A percentile compares a stretch with the other conserved stretches of the same genome.
These are phyloP conservation scores for Papilio machaon DNA, from an alignment of 1,140 invertebrate species.

Conservation along the genomic window DNA sequence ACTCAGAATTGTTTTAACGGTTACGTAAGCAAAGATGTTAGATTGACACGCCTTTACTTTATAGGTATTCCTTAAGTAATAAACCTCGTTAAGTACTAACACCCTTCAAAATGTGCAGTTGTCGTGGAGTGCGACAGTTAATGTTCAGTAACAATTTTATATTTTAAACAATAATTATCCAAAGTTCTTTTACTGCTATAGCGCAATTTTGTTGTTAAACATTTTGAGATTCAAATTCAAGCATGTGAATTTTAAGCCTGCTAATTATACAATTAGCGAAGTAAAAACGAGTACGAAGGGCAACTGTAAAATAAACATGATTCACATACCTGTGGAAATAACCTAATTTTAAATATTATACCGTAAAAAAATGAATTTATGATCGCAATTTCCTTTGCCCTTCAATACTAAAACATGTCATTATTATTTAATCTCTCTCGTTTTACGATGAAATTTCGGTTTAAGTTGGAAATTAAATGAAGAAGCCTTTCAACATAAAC, in stretches of 20 bases:
- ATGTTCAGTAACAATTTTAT: no score
- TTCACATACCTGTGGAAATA: background rate
- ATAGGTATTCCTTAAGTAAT: no score
- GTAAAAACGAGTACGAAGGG: slow-evolving; percentile 8
- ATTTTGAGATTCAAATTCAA: background rate
- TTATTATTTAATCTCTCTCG: slow-evolving; percentile 5
- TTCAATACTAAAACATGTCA: slow-evolving; percentile 12
- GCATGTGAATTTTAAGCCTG: background rate
- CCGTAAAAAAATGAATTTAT: slow-evolving; percentile 21
- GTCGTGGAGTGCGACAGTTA: no score
- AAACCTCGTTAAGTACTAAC: no score
- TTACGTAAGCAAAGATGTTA: no score
- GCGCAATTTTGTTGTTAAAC: background rate
- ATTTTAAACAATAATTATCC: no score
- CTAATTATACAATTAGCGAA: slow-evolving; percentile 15
- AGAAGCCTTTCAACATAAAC: background rate
- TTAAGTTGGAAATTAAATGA: background rate
- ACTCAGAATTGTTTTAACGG: no score
- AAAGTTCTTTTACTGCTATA: background rate
- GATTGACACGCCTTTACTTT: no score
- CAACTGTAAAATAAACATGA: slow-evolving; percentile 12
- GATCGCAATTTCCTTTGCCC: slow-evolving; percentile 22
- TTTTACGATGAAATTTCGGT: slow-evolving; percentile 5
- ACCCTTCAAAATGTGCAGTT: no score
- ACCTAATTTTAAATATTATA: slow-evolving; percentile 2